Evolutionary conservation across 2,113 vertebrate genomes (phyloP).

Genomic region (Indicator maculatus): DNA sequence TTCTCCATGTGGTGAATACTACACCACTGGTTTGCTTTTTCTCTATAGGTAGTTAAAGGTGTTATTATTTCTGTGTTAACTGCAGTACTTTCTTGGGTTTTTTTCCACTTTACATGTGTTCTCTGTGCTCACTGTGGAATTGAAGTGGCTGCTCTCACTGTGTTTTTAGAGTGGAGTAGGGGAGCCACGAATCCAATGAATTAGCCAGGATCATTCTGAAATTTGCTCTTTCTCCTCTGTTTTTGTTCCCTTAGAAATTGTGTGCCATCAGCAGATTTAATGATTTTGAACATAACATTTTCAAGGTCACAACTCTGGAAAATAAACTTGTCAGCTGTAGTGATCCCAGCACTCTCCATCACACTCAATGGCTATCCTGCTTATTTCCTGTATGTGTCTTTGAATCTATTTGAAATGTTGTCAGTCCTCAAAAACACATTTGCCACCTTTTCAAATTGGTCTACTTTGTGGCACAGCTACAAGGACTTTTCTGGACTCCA

Average conservation of each 20-base stretch:
- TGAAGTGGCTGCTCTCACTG: not conserved
- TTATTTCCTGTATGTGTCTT: not conserved
- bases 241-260: not conserved
- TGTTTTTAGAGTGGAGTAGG: not conserved
- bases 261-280: not conserved
- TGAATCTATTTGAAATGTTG: not conserved
- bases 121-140: not conserved
- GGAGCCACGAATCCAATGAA: not conserved
- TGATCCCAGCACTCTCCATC: not conserved
- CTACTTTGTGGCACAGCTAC: not conserved
- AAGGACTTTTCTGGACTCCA: not conserved
- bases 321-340: not conserved
- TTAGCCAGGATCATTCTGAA: not conserved
- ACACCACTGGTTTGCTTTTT: not conserved
- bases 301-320: not conserved
- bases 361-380: not conserved
- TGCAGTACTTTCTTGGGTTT: not conserved
- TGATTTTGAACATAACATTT: not conserved
- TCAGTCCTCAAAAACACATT: not conserved
- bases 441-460: not conserved
- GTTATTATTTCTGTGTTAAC: not conserved
- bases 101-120: rapidly evolving
- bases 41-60: not conserved
- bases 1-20: not conserved
- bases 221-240: not conserved